Conservation (phyloP, 2,113 vertebrate species). For the Hippoglossus stenolepis region DNA sequence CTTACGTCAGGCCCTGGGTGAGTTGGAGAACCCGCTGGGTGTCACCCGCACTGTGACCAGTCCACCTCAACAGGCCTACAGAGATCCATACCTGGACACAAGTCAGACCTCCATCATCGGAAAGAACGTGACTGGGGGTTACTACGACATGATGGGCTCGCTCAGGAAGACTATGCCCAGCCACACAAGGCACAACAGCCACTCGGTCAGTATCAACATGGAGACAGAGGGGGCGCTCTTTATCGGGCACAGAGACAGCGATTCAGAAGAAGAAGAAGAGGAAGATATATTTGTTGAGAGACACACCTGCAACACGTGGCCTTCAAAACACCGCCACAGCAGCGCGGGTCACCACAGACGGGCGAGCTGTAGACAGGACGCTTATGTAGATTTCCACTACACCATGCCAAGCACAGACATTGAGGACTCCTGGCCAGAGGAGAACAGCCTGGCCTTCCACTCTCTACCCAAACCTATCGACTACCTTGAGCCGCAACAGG, state of each 20-base stretch:
- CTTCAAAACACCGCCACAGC: slow-evolving; percentile 82
- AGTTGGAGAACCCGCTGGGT: slow-evolving; percentile 85
- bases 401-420: slow-evolving; percentile 83
- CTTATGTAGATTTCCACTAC: slow-evolving; percentile 81
- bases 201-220: slow-evolving; percentile 79
- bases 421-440: slow-evolving; percentile 82
- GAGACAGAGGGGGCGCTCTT: slow-evolving; percentile 76
- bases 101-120: slow-evolving; percentile 64
- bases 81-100: slow-evolving; percentile 74
- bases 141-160: slow-evolving; percentile 87
- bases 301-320: slow-evolving; percentile 84
- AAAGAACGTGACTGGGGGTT: slow-evolving; percentile 65
- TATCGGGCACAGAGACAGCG: slow-evolving; percentile 71
- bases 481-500: slow-evolving; percentile 74
- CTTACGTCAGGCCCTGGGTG: slow-evolving; percentile 80
- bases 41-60: slow-evolving; percentile 69
- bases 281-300: slow-evolving; percentile 72
- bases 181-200: slow-evolving; percentile 64
- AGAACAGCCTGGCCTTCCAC: slow-evolving; percentile 72
- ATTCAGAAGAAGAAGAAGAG: slow-evolving; percentile 76
- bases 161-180: slow-evolving; percentile 83
- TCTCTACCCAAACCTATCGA: slow-evolving; percentile 71
- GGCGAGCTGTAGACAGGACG: slow-evolving; percentile 70
- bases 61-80: slow-evolving; percentile 66
- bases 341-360: slow-evolving; percentile 60